Conservation (phyloP, 2,113 vertebrate genomes). For the Melanerpes aurifrons region DNA sequence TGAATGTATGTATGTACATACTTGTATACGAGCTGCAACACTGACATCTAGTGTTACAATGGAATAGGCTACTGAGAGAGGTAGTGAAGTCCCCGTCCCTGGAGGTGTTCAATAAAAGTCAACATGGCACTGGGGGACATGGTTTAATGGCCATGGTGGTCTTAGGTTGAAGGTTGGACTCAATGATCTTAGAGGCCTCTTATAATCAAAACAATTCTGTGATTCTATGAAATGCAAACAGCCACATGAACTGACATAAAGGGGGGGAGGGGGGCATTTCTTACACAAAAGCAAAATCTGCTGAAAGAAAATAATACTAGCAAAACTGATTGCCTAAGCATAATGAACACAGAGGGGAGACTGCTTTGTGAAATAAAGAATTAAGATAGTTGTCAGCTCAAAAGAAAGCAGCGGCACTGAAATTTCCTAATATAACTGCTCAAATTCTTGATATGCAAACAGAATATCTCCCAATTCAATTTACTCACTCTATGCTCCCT, state of each 20-base stretch:
- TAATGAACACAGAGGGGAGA: background rate
- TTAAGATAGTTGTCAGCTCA: background rate
- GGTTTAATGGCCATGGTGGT: no score
- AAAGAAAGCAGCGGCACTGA: background rate
- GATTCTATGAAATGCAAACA: background rate
- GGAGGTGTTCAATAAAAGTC: no score
- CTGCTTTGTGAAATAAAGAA: background rate
- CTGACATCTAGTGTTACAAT: slow-evolving; percentile 73
- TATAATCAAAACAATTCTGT: no score
- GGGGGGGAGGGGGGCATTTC: background rate
- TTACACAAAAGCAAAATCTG: background rate
- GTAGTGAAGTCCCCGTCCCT: no score
- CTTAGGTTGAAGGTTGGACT: no score
- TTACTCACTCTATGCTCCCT: background rate
- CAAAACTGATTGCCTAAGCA: background rate
- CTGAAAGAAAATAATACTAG: background rate
- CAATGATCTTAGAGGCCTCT: no score
- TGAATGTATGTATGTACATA: fast-evolving
- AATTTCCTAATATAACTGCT: background rate
- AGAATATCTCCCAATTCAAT: background rate
- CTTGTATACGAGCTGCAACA: slow-evolving; percentile 37
- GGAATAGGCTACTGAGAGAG: no score
- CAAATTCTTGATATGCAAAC: background rate
- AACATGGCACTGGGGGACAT: no score
- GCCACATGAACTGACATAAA: background rate